These are phyloP conservation scores for Vesta saturnalis DNA, from an alignment of 2,888 invertebrate genomes.

Conservation along the genomic window DNA sequence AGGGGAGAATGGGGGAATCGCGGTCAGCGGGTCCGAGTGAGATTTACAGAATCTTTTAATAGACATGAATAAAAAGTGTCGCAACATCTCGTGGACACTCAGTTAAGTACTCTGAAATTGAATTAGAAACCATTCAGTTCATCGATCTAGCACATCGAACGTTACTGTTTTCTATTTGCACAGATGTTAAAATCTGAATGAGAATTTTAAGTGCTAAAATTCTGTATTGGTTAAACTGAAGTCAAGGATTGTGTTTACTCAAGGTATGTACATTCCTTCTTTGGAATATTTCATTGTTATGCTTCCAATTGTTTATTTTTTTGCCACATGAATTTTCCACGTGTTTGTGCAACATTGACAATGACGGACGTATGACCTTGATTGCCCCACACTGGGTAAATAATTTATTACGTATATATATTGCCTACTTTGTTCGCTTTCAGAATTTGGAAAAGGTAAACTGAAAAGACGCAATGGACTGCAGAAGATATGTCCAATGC, in stretches of 20 bases:
- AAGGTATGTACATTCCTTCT: constrained; percentile 2
- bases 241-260: neutral
- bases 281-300: neutral
- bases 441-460: neutral
- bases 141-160: neutral
- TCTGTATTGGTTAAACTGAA: neutral
- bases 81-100: too few species aligned
- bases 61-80: too few species aligned
- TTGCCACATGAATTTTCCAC: neutral
- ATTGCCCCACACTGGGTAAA: too few species aligned
- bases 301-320: neutral
- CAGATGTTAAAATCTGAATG: neutral
- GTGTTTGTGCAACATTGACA: too few species aligned
- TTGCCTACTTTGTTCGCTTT: neutral
- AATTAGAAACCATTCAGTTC: neutral
- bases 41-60: too few species aligned
- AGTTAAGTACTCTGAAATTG: too few species aligned
- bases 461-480: neutral
- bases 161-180: neutral
- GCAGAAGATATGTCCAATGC: neutral
- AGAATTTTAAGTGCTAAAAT: neutral
- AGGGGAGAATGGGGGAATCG: neutral
- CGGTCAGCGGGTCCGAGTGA: too few species aligned
- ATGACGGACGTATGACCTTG: too few species aligned
- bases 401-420: too few species aligned